Evolutionary conservation across 2,888 invertebrate species (phyloP).

Genomic region (Augochlorella aurata): DNA sequence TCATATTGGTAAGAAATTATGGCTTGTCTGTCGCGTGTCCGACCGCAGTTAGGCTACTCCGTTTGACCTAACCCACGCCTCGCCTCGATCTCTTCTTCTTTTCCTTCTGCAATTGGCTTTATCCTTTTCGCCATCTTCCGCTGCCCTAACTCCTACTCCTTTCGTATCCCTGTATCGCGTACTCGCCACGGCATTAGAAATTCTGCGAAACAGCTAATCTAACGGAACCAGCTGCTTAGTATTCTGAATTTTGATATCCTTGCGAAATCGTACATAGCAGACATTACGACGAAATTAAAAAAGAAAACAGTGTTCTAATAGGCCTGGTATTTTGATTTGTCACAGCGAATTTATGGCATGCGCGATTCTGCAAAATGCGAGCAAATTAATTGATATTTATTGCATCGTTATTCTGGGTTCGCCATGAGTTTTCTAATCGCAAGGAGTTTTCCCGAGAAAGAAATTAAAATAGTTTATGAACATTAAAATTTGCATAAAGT

Average conservation of each 20-base stretch:
- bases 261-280: neutral
- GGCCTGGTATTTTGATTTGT: neutral
- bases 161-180: constrained; percentile 11
- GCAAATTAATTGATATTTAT: neutral
- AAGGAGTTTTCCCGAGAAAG: no score
- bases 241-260: neutral
- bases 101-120: constrained; percentile 37
- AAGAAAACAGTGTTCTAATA: neutral
- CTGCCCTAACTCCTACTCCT: constrained; percentile 1
- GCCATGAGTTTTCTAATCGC: no score
- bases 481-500: no score
- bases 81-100: constrained; percentile 75
- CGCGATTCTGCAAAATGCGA: neutral
- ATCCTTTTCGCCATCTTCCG: constrained; percentile 32
- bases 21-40: constrained; percentile 73
- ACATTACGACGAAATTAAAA: no score
- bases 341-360: neutral
- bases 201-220: neutral
- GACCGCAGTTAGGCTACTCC: constrained; percentile 69
- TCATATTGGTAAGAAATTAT: constrained; percentile 73
- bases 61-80: constrained; percentile 59
- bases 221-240: neutral
- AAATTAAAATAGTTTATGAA: no score
- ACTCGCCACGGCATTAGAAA: neutral
- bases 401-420: no score